phyloP scores from a whole-genome alignment of 2,888 invertebrate genomes.

The Drosophila paranaensis region DNA sequence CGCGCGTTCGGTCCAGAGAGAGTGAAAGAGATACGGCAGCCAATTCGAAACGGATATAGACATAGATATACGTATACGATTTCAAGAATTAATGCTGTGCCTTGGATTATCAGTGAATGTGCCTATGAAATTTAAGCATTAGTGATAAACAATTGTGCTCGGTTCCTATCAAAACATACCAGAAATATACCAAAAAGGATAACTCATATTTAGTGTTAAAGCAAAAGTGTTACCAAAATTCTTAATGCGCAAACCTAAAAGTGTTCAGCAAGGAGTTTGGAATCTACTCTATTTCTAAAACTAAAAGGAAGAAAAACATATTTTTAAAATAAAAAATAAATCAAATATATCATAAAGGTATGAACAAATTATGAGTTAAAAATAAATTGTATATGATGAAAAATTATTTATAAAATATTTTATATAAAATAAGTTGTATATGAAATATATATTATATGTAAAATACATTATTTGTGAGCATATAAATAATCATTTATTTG shows the following conservation, averaged over 20 bases:
- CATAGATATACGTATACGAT: conserved; percentile 34
- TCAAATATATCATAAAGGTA: conserved; percentile 6
- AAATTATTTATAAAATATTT: too few relatives aligned
- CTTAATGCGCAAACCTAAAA: conserved; percentile 4
- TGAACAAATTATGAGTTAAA: background rate
- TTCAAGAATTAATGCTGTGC: conserved; percentile 16
- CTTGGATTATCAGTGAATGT: conserved; percentile 74
- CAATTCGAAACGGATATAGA: conserved; percentile 36
- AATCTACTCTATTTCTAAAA: background rate
- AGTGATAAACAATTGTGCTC: conserved; percentile 24
- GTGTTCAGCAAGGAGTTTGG: background rate
- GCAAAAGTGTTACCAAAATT: background rate
- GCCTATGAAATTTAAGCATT: conserved; percentile 23
- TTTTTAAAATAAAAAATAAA: background rate
- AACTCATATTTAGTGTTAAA: conserved; percentile 12
- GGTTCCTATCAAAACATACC: conserved; percentile 30
- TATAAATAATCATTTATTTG: background rate
- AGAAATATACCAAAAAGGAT: conserved; percentile 20
- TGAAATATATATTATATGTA: too few relatives aligned
- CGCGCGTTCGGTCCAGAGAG: conserved; percentile 63
- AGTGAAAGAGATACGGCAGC: conserved; percentile 50
- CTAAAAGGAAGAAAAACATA: background rate
- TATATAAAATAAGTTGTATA: too few relatives aligned
- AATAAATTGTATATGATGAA: background rate
- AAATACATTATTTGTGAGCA: background rate